phyloP scores from a whole-genome alignment of 1,140 invertebrate genomes.

The Goniozus legneri region DNA sequence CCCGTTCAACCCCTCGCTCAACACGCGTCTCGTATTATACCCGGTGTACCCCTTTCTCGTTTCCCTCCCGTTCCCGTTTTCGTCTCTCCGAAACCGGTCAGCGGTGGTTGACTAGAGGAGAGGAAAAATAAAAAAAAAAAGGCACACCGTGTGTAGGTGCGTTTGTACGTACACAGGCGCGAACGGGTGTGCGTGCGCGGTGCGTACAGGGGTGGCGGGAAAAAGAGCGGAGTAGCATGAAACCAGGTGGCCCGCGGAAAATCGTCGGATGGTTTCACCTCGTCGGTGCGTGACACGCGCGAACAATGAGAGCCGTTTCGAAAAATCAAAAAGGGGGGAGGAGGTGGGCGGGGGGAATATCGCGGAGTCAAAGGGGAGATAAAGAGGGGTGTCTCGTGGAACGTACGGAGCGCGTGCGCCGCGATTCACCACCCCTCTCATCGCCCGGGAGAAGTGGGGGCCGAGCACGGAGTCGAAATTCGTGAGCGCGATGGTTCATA shows the following conservation, averaged over 20 bases:
- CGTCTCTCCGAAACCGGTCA: too few relatives aligned
- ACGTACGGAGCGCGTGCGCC: conserved; percentile 6
- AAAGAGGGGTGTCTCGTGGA: background rate
- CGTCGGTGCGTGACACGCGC: conserved; percentile 45
- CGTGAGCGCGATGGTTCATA: background rate
- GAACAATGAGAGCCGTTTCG: conserved; percentile 38
- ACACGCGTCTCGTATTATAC: too few relatives aligned
- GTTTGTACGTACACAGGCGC: too few relatives aligned
- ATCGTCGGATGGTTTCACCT: conserved; percentile 44
- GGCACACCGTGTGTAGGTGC: too few relatives aligned
- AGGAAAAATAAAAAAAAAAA: too few relatives aligned
- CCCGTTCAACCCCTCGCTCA: too few relatives aligned
- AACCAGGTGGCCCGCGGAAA: conserved; percentile 40
- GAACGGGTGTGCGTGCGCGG: too few relatives aligned
- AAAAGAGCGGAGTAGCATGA: conserved; percentile 30
- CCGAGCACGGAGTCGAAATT: background rate
- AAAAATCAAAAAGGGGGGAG: conserved; percentile 24
- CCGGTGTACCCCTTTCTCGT: too few relatives aligned
- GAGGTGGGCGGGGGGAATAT: conserved; percentile 11
- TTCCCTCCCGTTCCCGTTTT: too few relatives aligned
- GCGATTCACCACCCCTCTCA: background rate
- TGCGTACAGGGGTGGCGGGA: too few relatives aligned
- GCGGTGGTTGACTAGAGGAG: too few relatives aligned
- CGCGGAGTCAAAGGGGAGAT: too few relatives aligned
- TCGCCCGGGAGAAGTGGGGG: conserved; percentile 10